Percentiles rank a stretch among this genome's conserved stretches.
Evolutionary conservation across 2,113 vertebrate species (phyloP).

Genomic region (Otolemur garnettii): DNA sequence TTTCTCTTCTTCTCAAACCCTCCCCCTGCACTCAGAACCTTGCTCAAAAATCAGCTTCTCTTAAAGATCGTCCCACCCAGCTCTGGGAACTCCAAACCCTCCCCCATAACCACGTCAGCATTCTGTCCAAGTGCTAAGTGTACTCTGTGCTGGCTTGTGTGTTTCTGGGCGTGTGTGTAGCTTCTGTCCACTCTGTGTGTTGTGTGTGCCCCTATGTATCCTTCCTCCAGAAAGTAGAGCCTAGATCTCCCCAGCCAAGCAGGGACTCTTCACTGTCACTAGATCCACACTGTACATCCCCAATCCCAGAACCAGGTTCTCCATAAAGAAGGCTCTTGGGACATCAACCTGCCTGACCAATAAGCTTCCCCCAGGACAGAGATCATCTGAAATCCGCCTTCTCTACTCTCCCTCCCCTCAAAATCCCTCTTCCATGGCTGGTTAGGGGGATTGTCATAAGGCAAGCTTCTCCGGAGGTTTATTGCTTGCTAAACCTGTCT

Average conservation of each 20-base stretch:
- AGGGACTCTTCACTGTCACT: not conserved
- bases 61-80: not conserved
- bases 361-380: not conserved
- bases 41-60: slow-evolving; percentile 22
- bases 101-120: fast-evolving
- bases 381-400: not conserved
- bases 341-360: not conserved
- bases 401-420: not conserved
- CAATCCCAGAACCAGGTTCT: not conserved
- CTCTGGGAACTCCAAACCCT: not conserved
- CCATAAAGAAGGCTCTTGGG: not conserved
- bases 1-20: slow-evolving; percentile 31
- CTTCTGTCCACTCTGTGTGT: not conserved
- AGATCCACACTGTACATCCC: not conserved
- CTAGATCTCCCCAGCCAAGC: not conserved
- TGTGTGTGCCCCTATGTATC: not conserved
- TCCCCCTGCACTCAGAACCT: not conserved
- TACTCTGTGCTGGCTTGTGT: not conserved
- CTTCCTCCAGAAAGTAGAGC: not conserved
- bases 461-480: not conserved
- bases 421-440: too few species aligned
- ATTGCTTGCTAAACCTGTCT: not conserved
- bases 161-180: not conserved
- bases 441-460: too few species aligned
- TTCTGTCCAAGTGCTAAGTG: fast-evolving